Percentiles rank a stretch among this genome's conserved stretches.
phyloP scores from a whole-genome alignment of 2,888 invertebrate species.

The Dione juno region DNA sequence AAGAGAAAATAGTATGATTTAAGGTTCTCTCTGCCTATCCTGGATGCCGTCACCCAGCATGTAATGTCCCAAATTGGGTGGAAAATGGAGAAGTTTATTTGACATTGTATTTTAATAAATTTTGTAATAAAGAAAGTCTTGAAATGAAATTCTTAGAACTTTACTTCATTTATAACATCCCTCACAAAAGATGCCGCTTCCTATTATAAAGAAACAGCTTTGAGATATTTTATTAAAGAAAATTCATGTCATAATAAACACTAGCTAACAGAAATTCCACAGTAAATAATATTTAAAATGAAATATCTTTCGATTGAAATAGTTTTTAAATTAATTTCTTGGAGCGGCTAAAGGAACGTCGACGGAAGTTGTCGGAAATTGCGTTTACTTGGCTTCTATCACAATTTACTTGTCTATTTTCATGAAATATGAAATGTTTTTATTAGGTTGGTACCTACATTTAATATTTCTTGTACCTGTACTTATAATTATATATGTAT shows the following conservation, averaged over 20 bases:
- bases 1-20: too few relatives aligned
- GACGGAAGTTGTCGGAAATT: conserved; percentile 20
- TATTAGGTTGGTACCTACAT: too few relatives aligned
- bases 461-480: too few relatives aligned
- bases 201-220: background rate
- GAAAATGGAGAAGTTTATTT: background rate
- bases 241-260: background rate
- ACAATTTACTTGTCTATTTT: conserved; percentile 5
- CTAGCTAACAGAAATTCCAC: background rate
- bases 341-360: background rate
- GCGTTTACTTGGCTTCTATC: background rate
- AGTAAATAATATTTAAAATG: conserved; percentile 13
- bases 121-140: too few relatives aligned
- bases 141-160: background rate
- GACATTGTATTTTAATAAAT: background rate
- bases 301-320: background rate
- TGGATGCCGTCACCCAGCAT: background rate
- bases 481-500: too few relatives aligned
- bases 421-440: background rate
- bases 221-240: background rate
- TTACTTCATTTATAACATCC: background rate
- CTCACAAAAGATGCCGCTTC: background rate
- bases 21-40: too few relatives aligned
- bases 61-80: background rate
- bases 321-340: conserved; percentile 16